Evolutionary conservation across 2,113 vertebrate genomes (phyloP).

Genomic region (Natator depressus): DNA sequence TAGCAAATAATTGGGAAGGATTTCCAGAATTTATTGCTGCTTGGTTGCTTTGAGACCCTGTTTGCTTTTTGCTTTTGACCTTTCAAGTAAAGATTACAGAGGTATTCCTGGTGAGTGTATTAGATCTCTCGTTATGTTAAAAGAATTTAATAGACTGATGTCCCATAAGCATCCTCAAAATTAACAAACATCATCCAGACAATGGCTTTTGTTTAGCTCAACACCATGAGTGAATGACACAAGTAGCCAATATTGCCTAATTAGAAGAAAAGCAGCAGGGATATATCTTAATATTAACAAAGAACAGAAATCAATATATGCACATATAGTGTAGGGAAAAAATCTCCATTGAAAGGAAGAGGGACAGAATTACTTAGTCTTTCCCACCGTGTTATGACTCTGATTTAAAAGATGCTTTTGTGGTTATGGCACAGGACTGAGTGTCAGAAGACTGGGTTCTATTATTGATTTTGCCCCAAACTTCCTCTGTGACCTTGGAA

Average conservation of each 20-base stretch:
- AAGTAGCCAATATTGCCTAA: neutral
- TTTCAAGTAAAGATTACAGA: neutral
- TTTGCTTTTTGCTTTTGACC: neutral
- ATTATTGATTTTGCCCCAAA: neutral
- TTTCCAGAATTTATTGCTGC: neutral
- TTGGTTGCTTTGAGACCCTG: neutral
- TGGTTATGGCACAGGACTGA: neutral
- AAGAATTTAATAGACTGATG: fast-evolving
- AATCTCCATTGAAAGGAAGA: neutral
- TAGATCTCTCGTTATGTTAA: fast-evolving
- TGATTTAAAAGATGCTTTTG: neutral
- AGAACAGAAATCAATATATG: neutral
- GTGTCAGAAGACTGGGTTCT: neutral
- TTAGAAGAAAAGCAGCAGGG: slow-evolving; percentile 3
- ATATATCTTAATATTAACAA: neutral
- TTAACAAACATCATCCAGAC: neutral
- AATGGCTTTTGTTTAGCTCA: neutral
- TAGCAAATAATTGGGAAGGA: neutral
- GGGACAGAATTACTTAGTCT: neutral
- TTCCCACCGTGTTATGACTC: neutral
- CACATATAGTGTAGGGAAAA: neutral
- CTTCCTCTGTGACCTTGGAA: neutral
- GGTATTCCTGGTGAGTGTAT: neutral
- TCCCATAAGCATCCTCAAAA: neutral
- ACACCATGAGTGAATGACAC: neutral